Evolutionary conservation across 2,797 vertebrate species (phyloP).

Genomic region (Micropoecilia bifurca): DNA sequence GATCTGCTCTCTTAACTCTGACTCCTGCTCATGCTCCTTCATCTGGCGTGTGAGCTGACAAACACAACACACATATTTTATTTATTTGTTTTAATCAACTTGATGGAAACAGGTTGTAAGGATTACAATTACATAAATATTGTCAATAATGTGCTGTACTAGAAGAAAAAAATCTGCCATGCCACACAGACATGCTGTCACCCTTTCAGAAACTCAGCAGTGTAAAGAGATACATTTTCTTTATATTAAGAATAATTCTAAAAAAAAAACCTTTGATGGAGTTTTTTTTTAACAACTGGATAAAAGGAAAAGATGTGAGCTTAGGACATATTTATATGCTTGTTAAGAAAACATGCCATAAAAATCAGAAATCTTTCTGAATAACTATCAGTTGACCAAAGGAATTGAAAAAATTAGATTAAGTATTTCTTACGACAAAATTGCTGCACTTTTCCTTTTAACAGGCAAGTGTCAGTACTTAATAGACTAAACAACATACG

Average conservation of each 20-base stretch:
- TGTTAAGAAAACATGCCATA: background rate
- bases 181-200: background rate
- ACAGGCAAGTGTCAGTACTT: background rate
- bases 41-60: conserved; percentile 97
- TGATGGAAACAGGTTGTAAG: background rate
- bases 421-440: background rate
- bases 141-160: too few relatives aligned
- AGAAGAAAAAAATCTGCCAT: background rate
- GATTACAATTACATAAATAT: background rate
- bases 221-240: background rate
- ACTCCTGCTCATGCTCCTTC: conserved; percentile 98
- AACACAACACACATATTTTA: conserved; percentile 1
- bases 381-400: background rate
- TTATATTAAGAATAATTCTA: background rate
- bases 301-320: background rate
- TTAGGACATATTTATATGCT: background rate
- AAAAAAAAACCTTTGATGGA: background rate
- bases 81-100: background rate
- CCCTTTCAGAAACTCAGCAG: background rate
- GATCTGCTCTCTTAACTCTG: conserved; percentile 97
- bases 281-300: background rate
- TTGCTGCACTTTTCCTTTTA: background rate
- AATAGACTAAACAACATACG: background rate
- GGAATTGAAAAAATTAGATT: background rate
- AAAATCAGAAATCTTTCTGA: background rate